Percentiles rank a stretch among this genome's conserved stretches.
Evolutionary conservation across 1,140 invertebrate genomes (phyloP).

Genomic region (Elysia chlorotica): DNA sequence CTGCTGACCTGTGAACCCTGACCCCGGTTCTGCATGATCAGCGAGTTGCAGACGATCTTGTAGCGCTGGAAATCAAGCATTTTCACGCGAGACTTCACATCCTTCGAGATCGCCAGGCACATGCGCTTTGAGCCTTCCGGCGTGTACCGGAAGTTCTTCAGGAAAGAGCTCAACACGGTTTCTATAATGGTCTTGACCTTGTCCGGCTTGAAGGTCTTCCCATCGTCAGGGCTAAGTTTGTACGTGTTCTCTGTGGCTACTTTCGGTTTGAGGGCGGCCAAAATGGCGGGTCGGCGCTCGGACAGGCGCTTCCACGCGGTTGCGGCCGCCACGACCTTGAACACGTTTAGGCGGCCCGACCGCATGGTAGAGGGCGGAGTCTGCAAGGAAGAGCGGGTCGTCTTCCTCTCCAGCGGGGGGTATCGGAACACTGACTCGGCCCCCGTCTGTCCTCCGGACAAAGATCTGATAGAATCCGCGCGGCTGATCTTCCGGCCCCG

Average conservation of each 20-base stretch:
- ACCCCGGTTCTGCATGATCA: constrained; percentile 50
- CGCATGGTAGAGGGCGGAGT: not conserved
- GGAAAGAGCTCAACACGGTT: constrained; percentile 28
- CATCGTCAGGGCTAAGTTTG: constrained; percentile 33
- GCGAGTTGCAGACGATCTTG: constrained; percentile 50
- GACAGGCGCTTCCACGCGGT: constrained; percentile 38
- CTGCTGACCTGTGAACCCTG: constrained; percentile 47
- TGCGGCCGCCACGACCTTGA: constrained; percentile 36
- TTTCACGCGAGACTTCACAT: constrained; percentile 41
- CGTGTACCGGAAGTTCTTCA: constrained; percentile 33
- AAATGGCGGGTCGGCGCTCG: constrained; percentile 9
- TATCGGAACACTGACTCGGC: not conserved
- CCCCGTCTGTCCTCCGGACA: not conserved
- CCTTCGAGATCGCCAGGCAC: constrained; percentile 28
- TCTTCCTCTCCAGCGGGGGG: not conserved
- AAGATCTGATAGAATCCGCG: not conserved
- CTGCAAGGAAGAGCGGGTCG: not conserved
- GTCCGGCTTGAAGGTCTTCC: not conserved
- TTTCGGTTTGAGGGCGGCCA: not conserved
- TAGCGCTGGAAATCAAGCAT: constrained; percentile 44
- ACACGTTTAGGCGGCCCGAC: constrained; percentile 19
- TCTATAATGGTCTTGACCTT: constrained; percentile 4
- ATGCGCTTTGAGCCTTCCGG: constrained; percentile 27
- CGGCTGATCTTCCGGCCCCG: not conserved
- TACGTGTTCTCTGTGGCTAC: constrained; percentile 43